These are phyloP conservation scores for Melierax canorus DNA, from an alignment of 2,113 vertebrate species.

Conservation along the genomic window DNA sequence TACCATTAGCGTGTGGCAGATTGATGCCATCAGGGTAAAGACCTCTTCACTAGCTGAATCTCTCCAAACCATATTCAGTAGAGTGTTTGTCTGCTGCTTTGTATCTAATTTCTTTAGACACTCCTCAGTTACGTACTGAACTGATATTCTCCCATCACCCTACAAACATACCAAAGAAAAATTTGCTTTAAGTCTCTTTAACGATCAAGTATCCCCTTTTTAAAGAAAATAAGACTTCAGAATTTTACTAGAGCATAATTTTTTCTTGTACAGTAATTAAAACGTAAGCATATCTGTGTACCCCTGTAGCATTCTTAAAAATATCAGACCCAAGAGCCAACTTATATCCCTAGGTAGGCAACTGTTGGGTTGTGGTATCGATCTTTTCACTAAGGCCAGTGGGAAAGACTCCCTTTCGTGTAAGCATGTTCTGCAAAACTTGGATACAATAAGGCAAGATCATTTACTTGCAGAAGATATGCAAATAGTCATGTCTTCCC, in stretches of 20 bases:
- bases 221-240: neutral
- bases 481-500: accelerated
- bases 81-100: constrained; percentile 91
- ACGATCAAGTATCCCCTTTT: neutral
- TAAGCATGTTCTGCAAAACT: neutral
- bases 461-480: neutral
- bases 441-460: neutral
- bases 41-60: constrained; percentile 94
- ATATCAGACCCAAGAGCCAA: neutral
- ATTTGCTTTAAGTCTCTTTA: neutral
- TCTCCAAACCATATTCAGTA: constrained; percentile 93
- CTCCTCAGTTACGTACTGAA: constrained; percentile 88
- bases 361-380: neutral
- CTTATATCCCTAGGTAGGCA: neutral
- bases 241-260: neutral
- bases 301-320: neutral
- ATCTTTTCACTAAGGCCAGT: neutral
- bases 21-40: constrained; percentile 86
- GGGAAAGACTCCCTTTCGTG: neutral
- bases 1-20: constrained; percentile 97
- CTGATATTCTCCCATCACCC: constrained; percentile 86
- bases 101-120: constrained; percentile 94
- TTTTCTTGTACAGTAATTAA: neutral
- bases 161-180: constrained; percentile 37
- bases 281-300: accelerated